A percentile compares a stretch with the other conserved stretches of the same genome.
phyloP scores from a whole-genome alignment of 2,113 vertebrate genomes.

The Zosterops japonicus region DNA sequence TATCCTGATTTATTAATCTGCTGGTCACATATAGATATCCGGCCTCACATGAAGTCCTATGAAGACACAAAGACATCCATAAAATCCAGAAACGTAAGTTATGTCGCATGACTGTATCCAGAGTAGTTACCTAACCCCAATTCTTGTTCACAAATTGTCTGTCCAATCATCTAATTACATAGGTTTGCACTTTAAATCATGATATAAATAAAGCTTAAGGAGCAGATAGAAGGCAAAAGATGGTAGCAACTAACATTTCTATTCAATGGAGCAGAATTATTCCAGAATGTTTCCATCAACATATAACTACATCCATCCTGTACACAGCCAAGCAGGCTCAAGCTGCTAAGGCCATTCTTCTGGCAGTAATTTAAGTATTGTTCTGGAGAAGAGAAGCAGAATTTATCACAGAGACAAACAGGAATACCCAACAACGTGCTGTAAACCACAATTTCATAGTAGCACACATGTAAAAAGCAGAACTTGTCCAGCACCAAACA shows the following conservation, averaged over 20 bases:
- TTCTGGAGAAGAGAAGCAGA: not conserved
- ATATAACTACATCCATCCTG: not conserved
- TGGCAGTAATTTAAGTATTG: not conserved
- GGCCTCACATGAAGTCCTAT: not conserved
- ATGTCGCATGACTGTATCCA: not conserved
- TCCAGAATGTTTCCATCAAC: not conserved
- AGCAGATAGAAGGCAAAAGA: not conserved
- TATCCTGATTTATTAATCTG: not conserved
- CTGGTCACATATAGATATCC: not conserved
- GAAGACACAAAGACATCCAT: not conserved
- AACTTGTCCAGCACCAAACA: not conserved
- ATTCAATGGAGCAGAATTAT: not conserved
- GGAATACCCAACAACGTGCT: not conserved
- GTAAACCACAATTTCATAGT: not conserved
- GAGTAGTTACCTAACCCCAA: not conserved
- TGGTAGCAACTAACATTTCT: not conserved
- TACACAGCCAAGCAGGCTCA: not conserved
- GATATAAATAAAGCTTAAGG: not conserved
- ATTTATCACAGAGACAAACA: not conserved
- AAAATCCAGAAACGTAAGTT: not conserved
- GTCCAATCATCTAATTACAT: fast-evolving
- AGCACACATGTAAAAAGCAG: not conserved
- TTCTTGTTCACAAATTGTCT: not conserved
- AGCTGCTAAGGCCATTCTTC: not conserved
- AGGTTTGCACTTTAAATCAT: not conserved